phyloP scores from a whole-genome alignment of 2,113 vertebrate species.

The Alexandromys fortis region DNA sequence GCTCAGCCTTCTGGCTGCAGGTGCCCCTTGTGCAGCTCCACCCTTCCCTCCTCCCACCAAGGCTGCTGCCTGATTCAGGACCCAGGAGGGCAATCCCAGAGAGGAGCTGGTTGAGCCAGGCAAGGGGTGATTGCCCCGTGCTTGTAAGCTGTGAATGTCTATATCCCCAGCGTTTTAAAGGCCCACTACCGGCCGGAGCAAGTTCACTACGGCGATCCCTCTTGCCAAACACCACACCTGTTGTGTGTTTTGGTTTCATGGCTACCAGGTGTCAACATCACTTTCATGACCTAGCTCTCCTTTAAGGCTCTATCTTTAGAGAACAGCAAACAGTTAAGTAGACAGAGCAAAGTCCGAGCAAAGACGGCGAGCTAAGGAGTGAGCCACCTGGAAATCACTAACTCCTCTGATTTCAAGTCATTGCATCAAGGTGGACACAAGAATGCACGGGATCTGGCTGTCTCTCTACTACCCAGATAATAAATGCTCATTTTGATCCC shows the following conservation, averaged over 20 bases:
- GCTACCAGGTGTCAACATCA: neutral
- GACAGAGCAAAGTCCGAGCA: conserved; percentile 29
- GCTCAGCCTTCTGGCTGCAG: neutral
- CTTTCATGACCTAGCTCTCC: neutral
- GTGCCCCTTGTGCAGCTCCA: neutral
- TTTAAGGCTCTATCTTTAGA: neutral
- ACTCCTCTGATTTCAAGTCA: conserved; percentile 40
- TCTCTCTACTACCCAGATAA: conserved; percentile 11
- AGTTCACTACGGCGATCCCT: neutral
- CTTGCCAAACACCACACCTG: neutral
- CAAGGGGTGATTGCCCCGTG: neutral
- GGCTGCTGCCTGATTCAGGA: neutral
- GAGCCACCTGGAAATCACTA: neutral
- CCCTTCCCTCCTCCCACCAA: neutral
- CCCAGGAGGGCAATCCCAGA: neutral
- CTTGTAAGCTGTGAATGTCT: neutral
- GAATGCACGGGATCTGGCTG: conserved; percentile 45
- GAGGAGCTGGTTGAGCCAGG: neutral
- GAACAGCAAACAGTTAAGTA: neutral
- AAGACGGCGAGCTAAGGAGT: conserved; percentile 10
- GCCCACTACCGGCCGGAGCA: neutral
- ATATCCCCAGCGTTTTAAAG: neutral
- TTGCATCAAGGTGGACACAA: conserved; percentile 12
- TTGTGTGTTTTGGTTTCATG: neutral
- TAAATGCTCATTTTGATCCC: conserved; percentile 34